phyloP scores from a whole-genome alignment of 2,888 invertebrate genomes.

The Eustalomyia histrio region DNA sequence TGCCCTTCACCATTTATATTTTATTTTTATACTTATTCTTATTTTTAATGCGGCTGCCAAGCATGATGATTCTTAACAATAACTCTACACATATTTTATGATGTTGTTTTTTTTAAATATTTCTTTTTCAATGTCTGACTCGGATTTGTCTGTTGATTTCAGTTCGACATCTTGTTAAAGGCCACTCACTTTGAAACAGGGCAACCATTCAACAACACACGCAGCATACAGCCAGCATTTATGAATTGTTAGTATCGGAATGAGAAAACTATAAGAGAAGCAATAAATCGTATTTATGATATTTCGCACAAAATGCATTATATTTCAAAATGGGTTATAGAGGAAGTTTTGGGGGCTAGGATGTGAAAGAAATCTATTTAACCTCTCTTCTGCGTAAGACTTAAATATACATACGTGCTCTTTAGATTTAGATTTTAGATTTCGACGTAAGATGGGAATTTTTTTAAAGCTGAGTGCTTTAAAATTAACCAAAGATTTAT shows the following conservation, averaged over 20 bases:
- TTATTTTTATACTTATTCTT: conserved; percentile 3
- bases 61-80: conserved; percentile 9
- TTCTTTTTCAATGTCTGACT: conserved; percentile 8
- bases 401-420: too few species aligned
- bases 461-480: too few species aligned
- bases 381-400: too few species aligned
- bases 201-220: conserved; percentile 2
- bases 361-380: too few species aligned
- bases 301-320: conserved; percentile 20
- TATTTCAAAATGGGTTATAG: neutral
- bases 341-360: neutral
- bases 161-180: conserved; percentile 49
- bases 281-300: conserved; percentile 60
- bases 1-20: conserved; percentile 38
- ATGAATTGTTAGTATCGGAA: conserved; percentile 2
- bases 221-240: neutral
- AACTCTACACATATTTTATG: conserved; percentile 24
- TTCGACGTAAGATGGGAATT: too few species aligned
- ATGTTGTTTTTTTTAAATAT: neutral
- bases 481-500: too few species aligned
- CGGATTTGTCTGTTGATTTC: conserved; percentile 41
- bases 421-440: too few species aligned
- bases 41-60: neutral
- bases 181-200: conserved; percentile 13
- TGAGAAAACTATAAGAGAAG: conserved; percentile 37